A percentile compares a stretch with the other conserved stretches of the same genome.
Conservation (phyloP, 2,113 vertebrate species). For the Siphamia tubifer region DNA sequence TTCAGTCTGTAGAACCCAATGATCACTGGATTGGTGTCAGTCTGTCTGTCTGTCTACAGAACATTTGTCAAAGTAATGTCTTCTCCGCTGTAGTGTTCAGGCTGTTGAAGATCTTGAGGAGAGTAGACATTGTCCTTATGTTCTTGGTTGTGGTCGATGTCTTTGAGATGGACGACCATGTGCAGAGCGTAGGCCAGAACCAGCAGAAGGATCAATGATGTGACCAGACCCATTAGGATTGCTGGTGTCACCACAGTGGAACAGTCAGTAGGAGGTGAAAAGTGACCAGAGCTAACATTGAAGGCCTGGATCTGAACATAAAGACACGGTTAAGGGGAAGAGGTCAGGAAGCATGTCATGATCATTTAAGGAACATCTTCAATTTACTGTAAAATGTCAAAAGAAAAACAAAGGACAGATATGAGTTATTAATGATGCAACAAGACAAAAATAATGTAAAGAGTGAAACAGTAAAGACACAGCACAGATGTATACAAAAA, state of each 20-base stretch:
- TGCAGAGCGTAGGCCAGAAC: conserved; percentile 92
- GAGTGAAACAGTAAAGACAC: too few relatives aligned
- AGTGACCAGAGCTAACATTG: conserved; percentile 80
- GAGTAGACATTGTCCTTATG: conserved; percentile 79
- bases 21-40: neutral
- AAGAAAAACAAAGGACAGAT: too few relatives aligned
- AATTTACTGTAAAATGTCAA: too few relatives aligned
- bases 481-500: too few relatives aligned
- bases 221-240: conserved; percentile 88
- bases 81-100: conserved; percentile 34
- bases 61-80: conserved; percentile 29
- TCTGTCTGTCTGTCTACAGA: neutral
- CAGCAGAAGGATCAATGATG: conserved; percentile 88
- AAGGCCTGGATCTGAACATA: conserved; percentile 95
- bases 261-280: conserved; percentile 87
- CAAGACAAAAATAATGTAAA: too few relatives aligned
- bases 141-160: conserved; percentile 87
- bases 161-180: conserved; percentile 90
- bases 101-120: conserved; percentile 59
- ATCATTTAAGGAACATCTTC: too few relatives aligned
- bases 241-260: conserved; percentile 87
- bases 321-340: too few relatives aligned
- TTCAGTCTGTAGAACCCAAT: neutral
- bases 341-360: too few relatives aligned
- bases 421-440: too few relatives aligned